Base-by-base conservation (phyloP, 2,888 invertebrate genomes). In the Ectemnius continuus region DNA sequence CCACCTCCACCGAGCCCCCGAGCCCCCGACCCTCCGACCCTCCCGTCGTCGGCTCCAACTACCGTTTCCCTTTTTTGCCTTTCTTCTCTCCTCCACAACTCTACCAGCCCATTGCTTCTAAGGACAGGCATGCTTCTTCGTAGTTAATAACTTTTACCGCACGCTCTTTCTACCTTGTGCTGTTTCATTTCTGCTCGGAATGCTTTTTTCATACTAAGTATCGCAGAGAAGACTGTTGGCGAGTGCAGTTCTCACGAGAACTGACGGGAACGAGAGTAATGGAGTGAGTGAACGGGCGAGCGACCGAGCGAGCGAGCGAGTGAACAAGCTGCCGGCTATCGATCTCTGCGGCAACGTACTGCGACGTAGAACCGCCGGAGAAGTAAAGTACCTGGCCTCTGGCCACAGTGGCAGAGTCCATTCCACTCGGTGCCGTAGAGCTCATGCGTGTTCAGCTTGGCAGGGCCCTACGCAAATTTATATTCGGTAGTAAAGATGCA, bases 301-400 rank as follows among this genome's bases (percentile, higher is more conserved):
- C n/a, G 23, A 23, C n/a, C n/a, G n/a, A 62, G 14, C 18, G 13
- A 62, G 48, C 48, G 4, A 26, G 45, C n/a, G 23, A 23, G 23
- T 68, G 60, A 59, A 18, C 36, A 16, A 61, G 52, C n/a, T 57
- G 66, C 74, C 75, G 80, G 77, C 67, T 79, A 80, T 77, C 85
- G 85, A 85, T 86, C 82, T 78, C 71, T 64, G 75, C 66, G 76
- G 75, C 74, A 79, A 79, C 67, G 74, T 80, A 82, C 82, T 87
- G 82, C 88, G 88, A 81, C 88, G 88, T 85, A 88, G 86, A 87
- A 87, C 80, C 78, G 75, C 80, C 78, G 75, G 74, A 45, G 59
- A 45, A 63, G 75, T 68, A 57, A 60, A 47, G 23, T 23, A 23
- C 23, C 23, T 23, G 23, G 23, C 23, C 23, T 45, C 47, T 62